Base-by-base conservation (phyloP, 2,888 invertebrate species). In the Raillietiella orientalis region DNA sequence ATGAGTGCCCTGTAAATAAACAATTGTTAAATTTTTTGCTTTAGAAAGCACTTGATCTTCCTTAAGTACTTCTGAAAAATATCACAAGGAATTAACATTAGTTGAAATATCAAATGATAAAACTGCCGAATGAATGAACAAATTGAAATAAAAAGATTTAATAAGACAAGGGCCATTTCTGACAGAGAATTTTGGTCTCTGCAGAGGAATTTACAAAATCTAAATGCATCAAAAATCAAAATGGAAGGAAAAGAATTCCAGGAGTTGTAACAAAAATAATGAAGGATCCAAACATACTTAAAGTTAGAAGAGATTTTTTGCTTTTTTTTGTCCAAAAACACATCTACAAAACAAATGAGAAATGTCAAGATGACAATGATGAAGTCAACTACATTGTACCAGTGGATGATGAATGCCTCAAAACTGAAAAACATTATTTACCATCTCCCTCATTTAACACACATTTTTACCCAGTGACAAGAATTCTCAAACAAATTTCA, bases 351-450 rank as follows among this genome's bases (percentile, higher is more conserved):
- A 28, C 45, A 44, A 4, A 49, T 36, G 16, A 48, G 33, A 31
- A 50, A 49, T 2, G 49, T 46, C 4, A 44, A 32, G 3, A 46
- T 24, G 3, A 51, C 44, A n/a, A 52, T 41, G 9, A 42, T 34
- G 26, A 44, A 40, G 35, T 52, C 52, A 5, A 50, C 30, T 3
- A 45, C 35, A 33, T 51, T 49, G 30, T 44, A 39, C 41, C 44
- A 41, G 23, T 40, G 38, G 24, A 34, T 35, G 32, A 47, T 46
- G 34, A 49, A 50, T 9, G 35, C 30, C 21, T 34, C 34, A 14
- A 41, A 38, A 28, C 35, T 41, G 36, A 27, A 30, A 32, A 21
- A 14, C 3, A 30, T 13, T 13, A 15, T 2, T 14, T 4, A 26
- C 5, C 16, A 16, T 26, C 8, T 19, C 19, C 6, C 8, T n/a